Evolutionary conservation across 2,888 invertebrate species (phyloP), one percentile per base, ranked within the genome.

Genomic region (Steinernema hermaphroditum): DNA sequence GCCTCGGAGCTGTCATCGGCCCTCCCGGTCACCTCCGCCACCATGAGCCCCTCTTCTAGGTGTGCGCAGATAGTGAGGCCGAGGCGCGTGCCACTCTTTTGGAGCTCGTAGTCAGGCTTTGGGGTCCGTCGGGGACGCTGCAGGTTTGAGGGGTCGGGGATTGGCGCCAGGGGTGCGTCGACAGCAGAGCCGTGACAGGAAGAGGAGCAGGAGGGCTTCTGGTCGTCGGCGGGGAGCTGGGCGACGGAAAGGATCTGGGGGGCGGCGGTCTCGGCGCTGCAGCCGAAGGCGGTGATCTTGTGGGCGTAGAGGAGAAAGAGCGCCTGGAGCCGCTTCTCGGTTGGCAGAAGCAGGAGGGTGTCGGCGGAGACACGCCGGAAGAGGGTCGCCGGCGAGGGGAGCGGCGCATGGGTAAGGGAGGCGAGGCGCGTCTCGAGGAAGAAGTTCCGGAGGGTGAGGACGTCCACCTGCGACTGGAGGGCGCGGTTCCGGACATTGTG

Each of bases 1-100:
- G 81, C 78, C 37, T 72, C 71, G 14, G 62, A 62, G 1, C 9
- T 62, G 32, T 62, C 62, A 8, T 62, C 32, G 16, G 19, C 24
- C 4, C 16, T 29, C 62, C 62, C 62, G 14, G 62, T 62, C 62
- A 62, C 62, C 16, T 62, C 62, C 2, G 62, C 62, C 32, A 62
- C 62, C 62, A 62, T 62, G 16, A 16, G 22, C 2, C 62, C 62
- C 16, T 62, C 62, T 32, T 62, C 32, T 16, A 62, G 34, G 29
- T 62, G 62, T 1, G 62, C 62, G n/a, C 62, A 62, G 29, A 62
- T 62, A 8, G 62, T 62, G 27, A 62, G 27, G 8, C 62, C 62
- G 4, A 62, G 62, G 32, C 12, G 27, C 29, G 9, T 62, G 12
- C 32, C 54, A 27, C 54, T 54, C 54, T 54, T 54, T 27, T 54